phyloP scores from a whole-genome alignment of 2,113 vertebrate species.

The Hystrix brachyura region DNA sequence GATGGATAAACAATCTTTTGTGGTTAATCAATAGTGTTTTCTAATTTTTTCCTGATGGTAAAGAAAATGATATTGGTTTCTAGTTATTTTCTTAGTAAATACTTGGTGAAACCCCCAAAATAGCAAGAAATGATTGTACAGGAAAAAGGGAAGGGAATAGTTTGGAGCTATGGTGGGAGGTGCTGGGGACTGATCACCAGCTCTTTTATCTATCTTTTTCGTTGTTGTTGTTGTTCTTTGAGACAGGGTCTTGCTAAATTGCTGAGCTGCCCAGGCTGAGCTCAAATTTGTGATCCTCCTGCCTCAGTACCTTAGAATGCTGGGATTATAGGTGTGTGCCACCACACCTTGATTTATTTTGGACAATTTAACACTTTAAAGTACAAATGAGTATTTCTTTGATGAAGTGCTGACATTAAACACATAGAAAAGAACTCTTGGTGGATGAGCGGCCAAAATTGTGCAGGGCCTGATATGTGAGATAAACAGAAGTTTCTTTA shows the following conservation, averaged over 20 bases:
- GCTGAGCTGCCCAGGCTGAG: neutral
- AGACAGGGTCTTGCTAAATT: neutral
- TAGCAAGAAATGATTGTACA: neutral
- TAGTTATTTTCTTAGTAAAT: neutral
- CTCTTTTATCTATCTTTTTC: neutral
- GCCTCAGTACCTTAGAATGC: neutral
- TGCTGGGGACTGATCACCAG: neutral
- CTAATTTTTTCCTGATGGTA: neutral
- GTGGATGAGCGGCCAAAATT: no score
- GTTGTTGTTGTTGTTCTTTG: neutral
- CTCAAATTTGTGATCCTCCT: neutral
- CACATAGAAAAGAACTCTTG: neutral
- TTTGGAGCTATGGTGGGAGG: neutral
- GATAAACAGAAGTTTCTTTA: neutral
- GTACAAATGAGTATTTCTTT: neutral
- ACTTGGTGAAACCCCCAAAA: neutral
- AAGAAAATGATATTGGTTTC: neutral
- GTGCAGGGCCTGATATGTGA: neutral
- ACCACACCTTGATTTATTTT: neutral
- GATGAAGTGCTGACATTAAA: neutral
- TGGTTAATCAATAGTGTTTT: neutral
- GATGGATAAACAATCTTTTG: neutral
- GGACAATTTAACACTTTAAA: neutral
- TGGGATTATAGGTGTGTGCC: neutral
- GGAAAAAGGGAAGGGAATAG: neutral